Percentiles rank a stretch among this genome's conserved stretches.
phyloP scores from a whole-genome alignment of 35 echinoderm and acorn worm genomes.

The Acanthaster planci region DNA sequence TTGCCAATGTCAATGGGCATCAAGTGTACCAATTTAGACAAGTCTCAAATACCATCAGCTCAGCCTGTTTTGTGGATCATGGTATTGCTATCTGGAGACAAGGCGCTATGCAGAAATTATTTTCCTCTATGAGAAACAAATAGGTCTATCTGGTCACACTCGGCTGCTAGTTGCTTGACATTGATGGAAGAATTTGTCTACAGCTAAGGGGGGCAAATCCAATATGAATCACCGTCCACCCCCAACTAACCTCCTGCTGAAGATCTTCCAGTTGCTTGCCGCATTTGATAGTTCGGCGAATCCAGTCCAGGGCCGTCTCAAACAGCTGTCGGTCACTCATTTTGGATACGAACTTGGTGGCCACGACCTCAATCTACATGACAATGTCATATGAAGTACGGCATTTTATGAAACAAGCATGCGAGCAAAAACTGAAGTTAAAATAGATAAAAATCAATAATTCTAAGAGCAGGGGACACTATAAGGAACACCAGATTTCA shows the following conservation, averaged over 20 bases:
- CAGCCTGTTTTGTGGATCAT: too few species aligned
- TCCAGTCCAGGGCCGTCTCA: constrained; percentile 84
- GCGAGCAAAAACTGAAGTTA: background rate
- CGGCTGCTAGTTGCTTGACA: background rate
- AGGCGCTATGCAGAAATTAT: too few species aligned
- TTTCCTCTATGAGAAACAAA: too few species aligned
- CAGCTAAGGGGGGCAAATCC: background rate
- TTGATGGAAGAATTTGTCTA: background rate
- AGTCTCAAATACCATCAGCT: too few species aligned
- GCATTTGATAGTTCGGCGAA: constrained; percentile 72
- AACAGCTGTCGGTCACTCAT: constrained; percentile 83
- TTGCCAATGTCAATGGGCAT: too few species aligned
- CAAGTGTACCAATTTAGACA: too few species aligned
- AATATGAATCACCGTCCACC: background rate
- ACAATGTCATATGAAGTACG: background rate
- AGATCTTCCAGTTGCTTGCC: constrained; percentile 61
- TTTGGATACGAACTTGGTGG: constrained; percentile 35
- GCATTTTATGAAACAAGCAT: background rate
- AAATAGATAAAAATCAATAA: background rate
- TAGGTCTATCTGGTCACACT: too few species aligned
- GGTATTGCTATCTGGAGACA: too few species aligned
- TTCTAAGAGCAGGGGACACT: too few species aligned
- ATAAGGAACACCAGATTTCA: too few species aligned
- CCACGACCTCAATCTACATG: constrained; percentile 80
- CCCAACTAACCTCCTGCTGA: constrained; percentile 56